Evolutionary conservation across 2,797 vertebrate genomes (phyloP).

Genomic region (Numenius phaeopus): DNA sequence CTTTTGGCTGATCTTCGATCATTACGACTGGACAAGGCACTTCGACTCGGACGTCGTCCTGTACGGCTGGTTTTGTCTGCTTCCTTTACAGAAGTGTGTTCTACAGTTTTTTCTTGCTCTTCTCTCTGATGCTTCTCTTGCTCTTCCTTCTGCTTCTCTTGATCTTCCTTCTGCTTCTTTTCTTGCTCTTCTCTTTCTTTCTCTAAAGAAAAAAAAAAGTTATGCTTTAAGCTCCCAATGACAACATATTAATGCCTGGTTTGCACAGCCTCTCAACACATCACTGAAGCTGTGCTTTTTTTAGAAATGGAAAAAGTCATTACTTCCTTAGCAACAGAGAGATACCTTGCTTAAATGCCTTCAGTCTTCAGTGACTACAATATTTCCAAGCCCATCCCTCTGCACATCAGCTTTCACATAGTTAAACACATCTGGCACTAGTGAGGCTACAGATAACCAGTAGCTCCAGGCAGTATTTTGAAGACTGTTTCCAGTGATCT

Average conservation of each 20-base stretch:
- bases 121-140: slow-evolving; percentile 49
- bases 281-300: not conserved
- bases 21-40: slow-evolving; percentile 75
- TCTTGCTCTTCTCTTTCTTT: slow-evolving; percentile 57
- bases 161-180: slow-evolving; percentile 44
- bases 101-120: slow-evolving; percentile 44
- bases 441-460: not conserved
- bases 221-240: not conserved
- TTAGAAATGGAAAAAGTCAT: not conserved
- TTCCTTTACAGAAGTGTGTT: slow-evolving; percentile 25
- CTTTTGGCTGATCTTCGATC: slow-evolving; percentile 75
- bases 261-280: not conserved
- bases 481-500: not conserved
- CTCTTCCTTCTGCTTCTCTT: slow-evolving; percentile 49
- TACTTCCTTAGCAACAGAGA: not conserved
- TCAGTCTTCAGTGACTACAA: not conserved
- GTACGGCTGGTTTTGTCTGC: not conserved
- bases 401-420: not conserved
- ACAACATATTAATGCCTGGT: not conserved
- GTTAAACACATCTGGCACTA: not conserved
- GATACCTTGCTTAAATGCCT: not conserved
- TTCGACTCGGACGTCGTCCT: slow-evolving; percentile 56
- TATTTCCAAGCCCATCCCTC: not conserved
- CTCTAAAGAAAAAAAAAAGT: not conserved
- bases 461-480: not conserved